Base-by-base conservation (phyloP, 2,888 invertebrate species). In the Lottia scabra region DNA sequence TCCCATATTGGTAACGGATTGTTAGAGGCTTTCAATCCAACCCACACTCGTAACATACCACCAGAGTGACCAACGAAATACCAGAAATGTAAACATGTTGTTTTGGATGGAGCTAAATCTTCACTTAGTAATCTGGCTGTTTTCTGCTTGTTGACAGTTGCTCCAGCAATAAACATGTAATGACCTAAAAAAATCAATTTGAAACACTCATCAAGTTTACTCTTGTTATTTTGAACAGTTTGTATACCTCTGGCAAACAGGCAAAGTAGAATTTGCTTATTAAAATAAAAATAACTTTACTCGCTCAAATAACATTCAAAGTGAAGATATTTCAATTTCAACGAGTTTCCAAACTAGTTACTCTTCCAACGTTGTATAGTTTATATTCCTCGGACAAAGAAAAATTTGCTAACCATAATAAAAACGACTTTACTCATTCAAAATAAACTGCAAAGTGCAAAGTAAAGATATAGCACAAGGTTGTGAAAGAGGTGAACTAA, bases 41-140 rank as follows among this genome's bases (percentile, higher is more conserved):
- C 76, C 81, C 82, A 85, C 13, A 85, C 77, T 44, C 81, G 74
- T 30, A 86, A 76, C 8, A 78, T 80, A 16, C 83, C 84, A 13
- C 85, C 77, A 48, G 67, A 73, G 26, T 43, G 66, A 3, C 87
- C 87, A 87, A 89, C 87, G 76, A 82, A 81, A 76, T 87, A 89
- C 81, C 83, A 89, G 78, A 88, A 88, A 10, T 78, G 80, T 56
- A 87, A 70, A 72, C 87, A 86, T 30, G 74, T 74, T 15, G 72
- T 72, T 27, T 67, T 67, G 0, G 75, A 44, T 12, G 75, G 74
- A 8, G 75, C 48, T 10, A 86, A 64, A 23, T 72, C 45, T 69
- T 80, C 82, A 77, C 87, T 85, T 46, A 74, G 70, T 43, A 87
- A 75, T 78, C 83, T 80, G 0, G 87, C 87, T 70, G 77, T 83